These are phyloP conservation scores for Pollicipes pollicipes DNA, from an alignment of 1,140 invertebrate species.

Conservation along the genomic window DNA sequence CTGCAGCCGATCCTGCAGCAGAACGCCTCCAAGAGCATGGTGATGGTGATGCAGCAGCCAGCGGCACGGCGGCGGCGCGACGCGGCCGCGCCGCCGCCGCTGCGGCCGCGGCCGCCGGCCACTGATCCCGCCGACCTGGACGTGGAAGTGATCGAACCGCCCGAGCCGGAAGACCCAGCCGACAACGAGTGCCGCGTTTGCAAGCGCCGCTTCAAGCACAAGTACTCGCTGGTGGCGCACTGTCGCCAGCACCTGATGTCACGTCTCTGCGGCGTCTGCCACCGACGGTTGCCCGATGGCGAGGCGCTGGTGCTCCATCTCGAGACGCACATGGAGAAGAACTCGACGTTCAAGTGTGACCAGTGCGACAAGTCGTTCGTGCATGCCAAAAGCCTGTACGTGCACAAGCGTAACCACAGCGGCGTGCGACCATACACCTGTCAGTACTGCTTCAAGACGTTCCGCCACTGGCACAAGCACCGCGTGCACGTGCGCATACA, in stretches of 20 bases:
- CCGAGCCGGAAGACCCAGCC: not conserved
- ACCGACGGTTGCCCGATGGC: not conserved
- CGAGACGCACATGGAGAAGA: not conserved
- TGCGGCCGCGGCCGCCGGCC: not conserved
- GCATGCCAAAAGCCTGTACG: slow-evolving; percentile 19
- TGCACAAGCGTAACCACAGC: slow-evolving; percentile 39
- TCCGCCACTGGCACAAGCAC: slow-evolving; percentile 28
- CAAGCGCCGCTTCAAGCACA: not conserved
- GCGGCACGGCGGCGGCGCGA: not conserved
- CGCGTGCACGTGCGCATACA: slow-evolving; percentile 21
- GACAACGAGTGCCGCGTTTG: not conserved
- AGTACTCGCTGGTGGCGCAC: slow-evolving; percentile 4
- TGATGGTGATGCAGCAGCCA: not conserved
- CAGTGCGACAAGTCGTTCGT: slow-evolving; percentile 13
- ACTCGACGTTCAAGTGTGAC: not conserved
- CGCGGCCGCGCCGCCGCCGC: not conserved
- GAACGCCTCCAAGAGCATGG: not conserved
- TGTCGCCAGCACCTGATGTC: not conserved
- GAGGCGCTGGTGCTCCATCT: not conserved
- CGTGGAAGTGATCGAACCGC: not conserved
- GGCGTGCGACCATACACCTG: slow-evolving; percentile 76
- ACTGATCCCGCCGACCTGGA: not conserved
- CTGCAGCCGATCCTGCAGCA: not conserved
- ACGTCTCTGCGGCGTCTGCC: not conserved
- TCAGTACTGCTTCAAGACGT: slow-evolving; percentile 69